Evolutionary conservation across 1,140 invertebrate genomes (phyloP), one percentile per base, ranked within the genome.

Genomic region (Drepana arcuata): DNA sequence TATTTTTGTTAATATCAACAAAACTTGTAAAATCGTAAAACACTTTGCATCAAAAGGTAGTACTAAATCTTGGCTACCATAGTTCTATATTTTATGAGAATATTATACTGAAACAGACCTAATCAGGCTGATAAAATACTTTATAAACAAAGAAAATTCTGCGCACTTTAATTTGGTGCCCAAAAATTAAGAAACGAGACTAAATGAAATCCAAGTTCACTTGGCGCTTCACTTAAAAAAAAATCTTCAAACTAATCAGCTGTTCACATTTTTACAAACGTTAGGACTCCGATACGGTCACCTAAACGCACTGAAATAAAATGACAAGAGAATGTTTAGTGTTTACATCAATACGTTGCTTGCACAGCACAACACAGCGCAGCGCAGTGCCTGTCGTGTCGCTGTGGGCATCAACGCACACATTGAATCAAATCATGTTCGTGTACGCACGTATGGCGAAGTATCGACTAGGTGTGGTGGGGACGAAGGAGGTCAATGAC

Each of bases 271-370:
- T 56, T 47, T 57, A 52, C 39, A 49, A 45, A 44, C 58, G n/a
- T 26, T 10, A 7, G 2, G 24, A 57, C 61, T 55, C 50, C 55
- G 63, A 72, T 68, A 63, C 65, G 56, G 46, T 68, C 63, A 48
- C 62, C 54, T 46, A 72, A 67, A 69, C 69, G 65, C 67, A 77
- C 73, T 78, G 73, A 69, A 77, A 75, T 48, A 58, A 63, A 72
- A 62, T 72, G 69, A 72, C 72, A 73, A 64, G 56, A 55, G 61
- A 72, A 74, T 81, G 73, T n/a, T n/a, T n/a, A n/a, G n/a, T 26
- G 4, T 81, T 78, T 78, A 81, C 70, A 78, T 80, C 71, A 69
- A 75, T 78, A 73, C 54, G 54, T 48, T 65, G n/a, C n/a, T n/a
- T n/a, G n/a, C n/a, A n/a, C n/a, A n/a, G n/a, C n/a, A n/a, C n/a